Evolutionary conservation across 2,797 vertebrate genomes (phyloP).

Genomic region (Gila robusta): DNA sequence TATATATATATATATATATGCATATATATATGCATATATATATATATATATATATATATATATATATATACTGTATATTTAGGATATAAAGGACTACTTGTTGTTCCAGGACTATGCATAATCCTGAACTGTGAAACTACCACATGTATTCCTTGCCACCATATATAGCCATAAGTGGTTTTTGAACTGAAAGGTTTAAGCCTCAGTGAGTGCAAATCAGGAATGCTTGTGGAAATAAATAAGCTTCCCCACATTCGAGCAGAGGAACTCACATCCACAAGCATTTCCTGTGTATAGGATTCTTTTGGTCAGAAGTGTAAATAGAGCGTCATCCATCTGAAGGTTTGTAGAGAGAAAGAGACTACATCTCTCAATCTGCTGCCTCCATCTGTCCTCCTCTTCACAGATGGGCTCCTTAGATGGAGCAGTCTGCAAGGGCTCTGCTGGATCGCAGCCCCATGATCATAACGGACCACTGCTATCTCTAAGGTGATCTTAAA

Average conservation of each 20-base stretch:
- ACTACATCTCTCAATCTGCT: slow-evolving; percentile 45
- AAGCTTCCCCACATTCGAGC: slow-evolving; percentile 93
- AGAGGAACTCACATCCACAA: slow-evolving; percentile 81
- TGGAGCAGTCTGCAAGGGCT: slow-evolving; percentile 18
- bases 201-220: slow-evolving; percentile 88
- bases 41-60: neutral
- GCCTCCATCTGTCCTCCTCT: slow-evolving; percentile 57
- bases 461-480: neutral
- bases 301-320: slow-evolving; percentile 76
- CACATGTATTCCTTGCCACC: slow-evolving; percentile 54
- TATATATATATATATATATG: neutral
- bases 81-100: neutral
- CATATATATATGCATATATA: neutral
- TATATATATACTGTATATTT: neutral
- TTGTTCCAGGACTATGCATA: slow-evolving; percentile 4
- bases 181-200: slow-evolving; percentile 71
- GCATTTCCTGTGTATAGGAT: slow-evolving; percentile 81
- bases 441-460: neutral
- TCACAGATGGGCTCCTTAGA: slow-evolving; percentile 58
- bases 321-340: slow-evolving; percentile 75
- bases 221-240: slow-evolving; percentile 97
- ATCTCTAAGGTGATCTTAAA: slow-evolving; percentile 7
- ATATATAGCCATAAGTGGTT: slow-evolving; percentile 64
- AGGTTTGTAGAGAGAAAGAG: slow-evolving; percentile 46
- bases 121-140: slow-evolving; percentile 33